Evolutionary conservation across 2,797 vertebrate species (phyloP).

Genomic region (Sylvia borin): DNA sequence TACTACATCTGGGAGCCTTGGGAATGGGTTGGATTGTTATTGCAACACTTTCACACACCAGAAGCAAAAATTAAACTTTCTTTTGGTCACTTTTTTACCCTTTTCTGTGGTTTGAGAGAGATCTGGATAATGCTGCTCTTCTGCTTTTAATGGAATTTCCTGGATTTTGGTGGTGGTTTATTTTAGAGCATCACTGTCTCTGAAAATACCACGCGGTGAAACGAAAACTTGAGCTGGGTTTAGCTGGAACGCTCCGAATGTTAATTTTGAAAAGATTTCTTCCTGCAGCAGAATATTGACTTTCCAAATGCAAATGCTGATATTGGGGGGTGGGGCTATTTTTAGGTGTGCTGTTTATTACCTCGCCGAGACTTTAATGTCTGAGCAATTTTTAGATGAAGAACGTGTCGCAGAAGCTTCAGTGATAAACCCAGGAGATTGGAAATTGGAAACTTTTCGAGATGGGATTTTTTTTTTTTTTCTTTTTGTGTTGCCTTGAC

Average conservation of each 20-base stretch:
- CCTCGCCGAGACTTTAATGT: conserved; percentile 6
- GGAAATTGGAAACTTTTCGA: not conserved
- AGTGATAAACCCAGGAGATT: not conserved
- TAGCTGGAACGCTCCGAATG: not conserved
- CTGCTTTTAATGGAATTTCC: not conserved
- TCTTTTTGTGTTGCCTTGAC: not conserved
- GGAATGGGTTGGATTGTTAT: not conserved
- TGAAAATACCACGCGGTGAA: not conserved
- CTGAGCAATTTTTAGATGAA: not conserved
- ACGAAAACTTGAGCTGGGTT: not conserved
- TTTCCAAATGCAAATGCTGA: conserved; percentile 32
- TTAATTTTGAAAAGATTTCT: not conserved
- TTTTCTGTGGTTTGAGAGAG: not conserved
- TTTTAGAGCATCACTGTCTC: not conserved
- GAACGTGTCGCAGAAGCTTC: not conserved
- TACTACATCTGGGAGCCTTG: rapidly evolving
- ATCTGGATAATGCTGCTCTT: not conserved
- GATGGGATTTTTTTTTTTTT: not conserved
- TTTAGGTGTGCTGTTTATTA: conserved; percentile 20
- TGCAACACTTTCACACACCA: rapidly evolving
- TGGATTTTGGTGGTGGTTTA: not conserved
- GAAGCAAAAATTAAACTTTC: not conserved
- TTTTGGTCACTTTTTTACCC: not conserved
- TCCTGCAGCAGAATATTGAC: not conserved
- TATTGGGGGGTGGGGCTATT: not conserved